A percentile compares a stretch with the other conserved stretches of the same genome.
phyloP scores from a whole-genome alignment of 2,888 invertebrate species.

The Panzeria rudis region DNA sequence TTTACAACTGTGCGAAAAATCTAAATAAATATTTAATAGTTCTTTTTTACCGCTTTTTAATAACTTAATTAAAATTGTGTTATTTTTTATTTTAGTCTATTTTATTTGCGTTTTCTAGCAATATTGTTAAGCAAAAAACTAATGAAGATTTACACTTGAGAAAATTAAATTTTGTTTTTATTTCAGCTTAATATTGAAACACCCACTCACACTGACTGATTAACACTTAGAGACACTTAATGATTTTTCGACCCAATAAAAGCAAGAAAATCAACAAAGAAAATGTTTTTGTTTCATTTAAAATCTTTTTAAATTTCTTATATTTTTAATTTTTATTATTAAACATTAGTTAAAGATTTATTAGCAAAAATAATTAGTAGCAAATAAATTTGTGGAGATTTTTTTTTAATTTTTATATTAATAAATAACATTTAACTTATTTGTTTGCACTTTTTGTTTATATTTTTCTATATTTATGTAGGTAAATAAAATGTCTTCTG shows the following conservation, averaged over 20 bases:
- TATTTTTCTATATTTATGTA: conserved; percentile 6
- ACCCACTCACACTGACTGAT: conserved; percentile 27
- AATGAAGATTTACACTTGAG: neutral
- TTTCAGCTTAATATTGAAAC: conserved; percentile 24
- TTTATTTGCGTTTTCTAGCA: neutral
- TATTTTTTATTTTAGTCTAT: conserved; percentile 9
- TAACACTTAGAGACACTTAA: conserved; percentile 58
- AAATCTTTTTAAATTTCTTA: neutral
- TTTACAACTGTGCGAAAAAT: too few species aligned
- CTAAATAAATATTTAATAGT: too few species aligned
- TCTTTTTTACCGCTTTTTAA: too few species aligned
- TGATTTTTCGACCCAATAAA: conserved; percentile 22
- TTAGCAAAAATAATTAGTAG: neutral
- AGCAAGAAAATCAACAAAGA: conserved; percentile 5
- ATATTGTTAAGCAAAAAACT: neutral
- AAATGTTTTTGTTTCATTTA: conserved; percentile 7
- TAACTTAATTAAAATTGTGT: too few species aligned
- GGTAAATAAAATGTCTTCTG: neutral
- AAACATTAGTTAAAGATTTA: conserved; percentile 37
- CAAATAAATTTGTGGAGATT: conserved; percentile 7
- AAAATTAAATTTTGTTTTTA: conserved; percentile 1
- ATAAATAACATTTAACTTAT: neutral
- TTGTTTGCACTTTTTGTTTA: neutral
- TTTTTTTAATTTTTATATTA: conserved; percentile 12
- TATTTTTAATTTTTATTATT: conserved; percentile 24